A percentile compares a stretch with the other conserved stretches of the same genome.
Evolutionary conservation across 2,113 vertebrate genomes (phyloP).

Genomic region (Anhinga anhinga): DNA sequence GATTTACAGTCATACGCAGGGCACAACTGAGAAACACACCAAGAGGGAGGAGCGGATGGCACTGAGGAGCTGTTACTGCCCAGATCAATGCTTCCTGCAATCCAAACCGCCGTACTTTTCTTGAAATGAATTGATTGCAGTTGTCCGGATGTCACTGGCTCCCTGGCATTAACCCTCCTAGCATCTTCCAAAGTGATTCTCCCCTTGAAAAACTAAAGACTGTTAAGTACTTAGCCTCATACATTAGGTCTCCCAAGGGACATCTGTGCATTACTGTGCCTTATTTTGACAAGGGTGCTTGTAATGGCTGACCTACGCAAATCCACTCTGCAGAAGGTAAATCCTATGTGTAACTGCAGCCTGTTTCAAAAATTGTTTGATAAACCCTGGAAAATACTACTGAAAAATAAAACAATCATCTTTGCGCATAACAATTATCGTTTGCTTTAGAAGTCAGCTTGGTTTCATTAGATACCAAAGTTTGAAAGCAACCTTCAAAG

Average conservation of each 20-base stretch:
- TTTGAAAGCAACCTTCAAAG: slow-evolving; percentile 47
- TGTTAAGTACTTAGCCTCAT: neutral
- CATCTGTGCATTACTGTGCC: neutral
- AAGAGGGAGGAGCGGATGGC: neutral
- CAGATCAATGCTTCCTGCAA: neutral
- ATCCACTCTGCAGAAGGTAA: neutral
- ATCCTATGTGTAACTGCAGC: neutral
- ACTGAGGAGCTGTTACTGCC: neutral
- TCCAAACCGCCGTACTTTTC: neutral
- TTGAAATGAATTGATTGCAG: neutral
- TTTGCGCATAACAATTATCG: neutral
- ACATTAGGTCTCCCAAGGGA: neutral
- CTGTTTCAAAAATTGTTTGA: neutral
- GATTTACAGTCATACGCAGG: neutral
- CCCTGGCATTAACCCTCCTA: neutral
- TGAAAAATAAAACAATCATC: neutral
- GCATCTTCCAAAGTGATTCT: neutral
- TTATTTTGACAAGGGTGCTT: neutral
- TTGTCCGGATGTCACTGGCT: neutral
- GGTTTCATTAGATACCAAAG: neutral
- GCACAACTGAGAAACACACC: neutral
- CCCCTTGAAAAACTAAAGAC: neutral
- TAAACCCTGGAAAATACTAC: neutral
- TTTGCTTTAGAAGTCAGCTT: neutral
- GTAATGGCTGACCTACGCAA: neutral